These are phyloP conservation scores for Pica pica DNA, from an alignment of 2,113 vertebrate species.

Conservation along the genomic window DNA sequence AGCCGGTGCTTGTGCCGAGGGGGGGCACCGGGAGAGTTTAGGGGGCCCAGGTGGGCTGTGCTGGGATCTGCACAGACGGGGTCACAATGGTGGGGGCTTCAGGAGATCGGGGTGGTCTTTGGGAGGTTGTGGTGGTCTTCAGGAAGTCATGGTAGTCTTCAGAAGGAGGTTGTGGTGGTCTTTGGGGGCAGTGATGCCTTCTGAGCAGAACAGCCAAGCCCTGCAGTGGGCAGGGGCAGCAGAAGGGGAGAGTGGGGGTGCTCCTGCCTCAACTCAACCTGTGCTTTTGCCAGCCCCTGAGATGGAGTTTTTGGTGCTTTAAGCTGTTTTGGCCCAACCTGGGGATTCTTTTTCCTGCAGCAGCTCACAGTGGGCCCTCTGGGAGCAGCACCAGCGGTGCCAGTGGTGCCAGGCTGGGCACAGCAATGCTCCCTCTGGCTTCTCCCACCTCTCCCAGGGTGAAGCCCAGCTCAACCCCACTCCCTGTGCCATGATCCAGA, in stretches of 20 bases:
- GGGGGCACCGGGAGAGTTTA: fast-evolving
- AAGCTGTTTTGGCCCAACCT: not conserved
- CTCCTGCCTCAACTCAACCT: not conserved
- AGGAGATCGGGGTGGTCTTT: not conserved
- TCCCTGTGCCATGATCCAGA: fast-evolving
- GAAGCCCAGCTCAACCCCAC: too few species aligned
- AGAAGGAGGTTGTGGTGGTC: not conserved
- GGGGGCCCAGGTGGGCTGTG: not conserved
- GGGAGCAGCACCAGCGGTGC: fast-evolving
- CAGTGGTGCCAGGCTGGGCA: not conserved
- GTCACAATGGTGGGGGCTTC: fast-evolving
- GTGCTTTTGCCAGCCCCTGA: not conserved
- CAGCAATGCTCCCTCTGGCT: fast-evolving
- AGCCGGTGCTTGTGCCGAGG: fast-evolving
- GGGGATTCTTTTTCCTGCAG: not conserved
- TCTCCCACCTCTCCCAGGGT: not conserved
- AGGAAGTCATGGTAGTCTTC: not conserved
- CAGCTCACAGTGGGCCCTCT: fast-evolving
- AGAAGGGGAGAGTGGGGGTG: not conserved
- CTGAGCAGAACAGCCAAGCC: fast-evolving
- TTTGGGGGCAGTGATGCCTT: not conserved
- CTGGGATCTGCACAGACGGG: fast-evolving
- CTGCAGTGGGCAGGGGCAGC: fast-evolving
- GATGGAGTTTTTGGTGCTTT: not conserved
- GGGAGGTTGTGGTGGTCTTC: not conserved